A percentile compares a stretch with the other conserved stretches of the same genome.
phyloP scores from a whole-genome alignment of 1,140 invertebrate genomes.

The Zaprionus nigranus region DNA sequence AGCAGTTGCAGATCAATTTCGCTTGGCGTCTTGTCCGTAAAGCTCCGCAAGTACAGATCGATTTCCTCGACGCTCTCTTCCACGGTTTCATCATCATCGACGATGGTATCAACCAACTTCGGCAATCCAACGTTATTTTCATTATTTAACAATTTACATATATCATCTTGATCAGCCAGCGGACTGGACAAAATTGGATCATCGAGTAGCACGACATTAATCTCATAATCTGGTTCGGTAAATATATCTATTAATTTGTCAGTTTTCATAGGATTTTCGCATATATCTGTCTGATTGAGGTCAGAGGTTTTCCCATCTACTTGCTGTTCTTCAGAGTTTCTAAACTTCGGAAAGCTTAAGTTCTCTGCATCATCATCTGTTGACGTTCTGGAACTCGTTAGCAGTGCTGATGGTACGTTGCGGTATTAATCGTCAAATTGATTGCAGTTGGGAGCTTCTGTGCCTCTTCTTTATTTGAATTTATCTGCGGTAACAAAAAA shows the following conservation, averaged over 20 bases:
- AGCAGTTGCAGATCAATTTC: slow-evolving; percentile 35
- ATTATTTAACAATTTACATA: not conserved
- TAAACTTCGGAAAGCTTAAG: not conserved
- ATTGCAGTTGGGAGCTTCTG: slow-evolving; percentile 21
- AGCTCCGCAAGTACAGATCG: not conserved
- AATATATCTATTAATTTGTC: not conserved
- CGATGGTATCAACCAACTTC: not conserved
- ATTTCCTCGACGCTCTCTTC: not conserved
- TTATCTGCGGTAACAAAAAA: slow-evolving; percentile 65
- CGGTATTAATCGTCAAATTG: slow-evolving; percentile 20
- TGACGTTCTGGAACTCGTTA: too few species aligned
- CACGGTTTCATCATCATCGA: not conserved
- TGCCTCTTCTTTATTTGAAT: not conserved
- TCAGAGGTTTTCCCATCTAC: too few species aligned
- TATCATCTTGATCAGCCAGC: not conserved
- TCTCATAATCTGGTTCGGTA: not conserved
- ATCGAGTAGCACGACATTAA: too few species aligned
- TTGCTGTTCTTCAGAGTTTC: not conserved
- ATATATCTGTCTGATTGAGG: not conserved
- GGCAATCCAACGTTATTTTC: not conserved
- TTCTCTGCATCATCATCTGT: slow-evolving; percentile 2
- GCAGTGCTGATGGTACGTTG: too few species aligned
- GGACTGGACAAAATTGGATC: not conserved
- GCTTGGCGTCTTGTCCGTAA: slow-evolving; percentile 7
- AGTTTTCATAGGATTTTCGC: not conserved